Base-by-base conservation (phyloP, 2,113 vertebrate genomes). In the Calypte anna region DNA sequence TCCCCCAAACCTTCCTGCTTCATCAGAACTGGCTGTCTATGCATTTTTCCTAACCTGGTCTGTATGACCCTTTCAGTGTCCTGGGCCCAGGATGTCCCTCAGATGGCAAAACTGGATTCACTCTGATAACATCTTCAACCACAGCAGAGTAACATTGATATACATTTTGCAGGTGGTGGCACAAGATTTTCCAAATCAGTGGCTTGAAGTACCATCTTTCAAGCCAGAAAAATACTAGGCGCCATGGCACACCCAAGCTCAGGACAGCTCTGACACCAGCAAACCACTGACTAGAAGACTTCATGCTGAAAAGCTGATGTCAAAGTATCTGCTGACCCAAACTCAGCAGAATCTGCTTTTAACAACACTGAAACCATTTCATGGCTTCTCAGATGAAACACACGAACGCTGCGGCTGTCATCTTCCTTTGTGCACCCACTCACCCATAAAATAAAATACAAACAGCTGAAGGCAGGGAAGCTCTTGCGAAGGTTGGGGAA, bases 371-470 rank as follows among this genome's bases (percentile, higher is more conserved):
- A 83, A 88, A 31, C 19, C 22, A 77, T 51, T 63, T 88, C 68
- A 54, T 10, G 50, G 44, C 33, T 74, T 75, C 69, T 79, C 72
- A 68, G 10, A 74, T n/a, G 64, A 76, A 80, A 73, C 44, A 82
- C n/a, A 44, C 0, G 8, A 67, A 69, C 31, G 68, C 27, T 64
- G 44, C 57, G 66, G 54, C 30, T 79, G 69, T 94, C 62, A 53
- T 84, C 72, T 89, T 78, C 88, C 76, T 90, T 27, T 67, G 43
- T 48, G 84, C 31, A 28, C 87, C 70, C 78, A 94, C 87, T 93
- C 76, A 61, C 50, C 51, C 91, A 91, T 76, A 88, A 95, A 93
- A 86, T 77, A 70, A 86, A 92, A 80, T 18, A 70, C 51, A 79
- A 77, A 59, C 87, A 91, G 74, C 74, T 89, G 74, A 92, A 94